Percentiles rank a stretch among this genome's conserved stretches.
These are phyloP conservation scores for Acrobasis repandana DNA, from an alignment of 2,888 invertebrate species.

Conservation along the genomic window DNA sequence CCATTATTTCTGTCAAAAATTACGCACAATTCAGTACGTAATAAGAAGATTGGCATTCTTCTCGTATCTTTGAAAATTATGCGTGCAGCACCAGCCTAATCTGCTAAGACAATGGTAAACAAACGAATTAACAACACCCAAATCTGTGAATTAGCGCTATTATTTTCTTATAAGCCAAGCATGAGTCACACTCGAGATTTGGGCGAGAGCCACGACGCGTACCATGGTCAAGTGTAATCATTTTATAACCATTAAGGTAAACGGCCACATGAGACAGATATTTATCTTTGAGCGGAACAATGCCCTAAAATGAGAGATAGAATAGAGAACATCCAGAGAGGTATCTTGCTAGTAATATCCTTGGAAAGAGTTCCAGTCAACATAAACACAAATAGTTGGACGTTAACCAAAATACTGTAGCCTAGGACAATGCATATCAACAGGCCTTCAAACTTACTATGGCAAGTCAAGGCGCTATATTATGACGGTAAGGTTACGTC, in stretches of 20 bases:
- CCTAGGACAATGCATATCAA: no score
- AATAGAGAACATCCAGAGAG: no score
- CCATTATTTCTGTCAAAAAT: no score
- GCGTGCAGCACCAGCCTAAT: neutral
- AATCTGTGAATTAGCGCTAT: constrained; percentile 6
- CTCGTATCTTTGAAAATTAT: neutral
- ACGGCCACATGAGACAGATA: neutral
- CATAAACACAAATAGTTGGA: no score
- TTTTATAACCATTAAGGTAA: neutral
- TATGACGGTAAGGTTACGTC: no score
- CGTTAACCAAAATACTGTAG: no score
- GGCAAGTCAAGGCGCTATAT: no score
- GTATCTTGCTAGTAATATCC: no score
- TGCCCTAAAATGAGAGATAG: neutral
- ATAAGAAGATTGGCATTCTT: no score
- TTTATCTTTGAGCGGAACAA: neutral
- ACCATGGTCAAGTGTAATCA: neutral
- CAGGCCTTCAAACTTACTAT: no score
- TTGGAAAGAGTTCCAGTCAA: no score
- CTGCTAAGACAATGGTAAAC: constrained; percentile 1
- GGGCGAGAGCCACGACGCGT: constrained; percentile 9
- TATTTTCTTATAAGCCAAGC: neutral
- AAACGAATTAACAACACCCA: constrained; percentile 10
- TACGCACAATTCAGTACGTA: no score
- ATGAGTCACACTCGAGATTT: constrained; percentile 5